Percentiles rank a stretch among this genome's conserved stretches.
These are phyloP conservation scores for Smithornis capensis DNA, from an alignment of 2,113 vertebrate species.

Conservation along the genomic window DNA sequence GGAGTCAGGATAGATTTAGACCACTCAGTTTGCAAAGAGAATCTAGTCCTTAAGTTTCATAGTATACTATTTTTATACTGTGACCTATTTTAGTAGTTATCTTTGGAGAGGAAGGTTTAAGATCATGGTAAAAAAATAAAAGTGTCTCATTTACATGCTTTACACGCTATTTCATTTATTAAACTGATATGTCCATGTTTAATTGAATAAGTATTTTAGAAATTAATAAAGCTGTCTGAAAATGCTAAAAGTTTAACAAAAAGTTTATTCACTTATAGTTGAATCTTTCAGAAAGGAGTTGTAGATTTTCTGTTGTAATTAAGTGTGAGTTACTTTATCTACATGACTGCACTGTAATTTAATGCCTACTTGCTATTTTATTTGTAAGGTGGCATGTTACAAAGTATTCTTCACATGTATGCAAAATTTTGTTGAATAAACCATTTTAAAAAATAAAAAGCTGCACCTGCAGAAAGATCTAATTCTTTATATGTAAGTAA, in stretches of 20 bases:
- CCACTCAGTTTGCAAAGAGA: neutral
- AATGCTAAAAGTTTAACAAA: neutral
- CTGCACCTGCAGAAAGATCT: neutral
- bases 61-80: slow-evolving; percentile 44
- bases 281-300: neutral
- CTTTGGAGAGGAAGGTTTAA: slow-evolving; percentile 20
- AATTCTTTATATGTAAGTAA: neutral
- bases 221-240: neutral
- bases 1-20: neutral
- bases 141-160: neutral
- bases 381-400: neutral
- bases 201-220: neutral
- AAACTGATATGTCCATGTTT: neutral
- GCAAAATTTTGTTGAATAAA: neutral
- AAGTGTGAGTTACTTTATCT: neutral
- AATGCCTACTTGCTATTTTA: neutral
- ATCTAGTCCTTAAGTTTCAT: slow-evolving; percentile 17
- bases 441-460: neutral
- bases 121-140: neutral
- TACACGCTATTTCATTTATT: neutral
- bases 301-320: neutral
- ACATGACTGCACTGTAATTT: neutral
- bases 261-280: neutral
- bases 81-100: slow-evolving; percentile 59
- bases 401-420: neutral